Base-by-base conservation (phyloP, 2,113 vertebrate species). In the Silurus meridionalis region DNA sequence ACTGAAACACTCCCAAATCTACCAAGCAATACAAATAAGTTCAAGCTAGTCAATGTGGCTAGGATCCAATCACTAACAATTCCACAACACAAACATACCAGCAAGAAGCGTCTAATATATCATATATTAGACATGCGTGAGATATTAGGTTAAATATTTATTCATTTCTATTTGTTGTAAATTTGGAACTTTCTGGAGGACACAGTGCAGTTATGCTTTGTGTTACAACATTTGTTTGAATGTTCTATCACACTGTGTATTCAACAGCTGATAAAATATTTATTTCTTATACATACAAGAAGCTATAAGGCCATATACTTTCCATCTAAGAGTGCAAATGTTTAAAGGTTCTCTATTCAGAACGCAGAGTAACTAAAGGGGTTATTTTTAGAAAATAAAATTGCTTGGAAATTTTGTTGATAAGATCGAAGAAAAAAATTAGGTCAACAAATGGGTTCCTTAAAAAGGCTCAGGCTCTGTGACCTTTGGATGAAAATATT, bases 11-110 rank as follows among this genome's bases (percentile, higher is more conserved):
- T 77, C n/a, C 25, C 61, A 55, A 37, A 0, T 67, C 17, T 37
- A 79, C 60, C 37, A 64, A 74, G 53, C 53, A 83, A 55, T 13
- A 66, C 83, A 66, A 77, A 79, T 46, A 67, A 46, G 74, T 25
- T 55, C 52, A 79, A 79, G 28, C 3, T 19, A 15, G 60, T 50
- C 37, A 50, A 4, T 50, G 57, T 83, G 81, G 64, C 14, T 15
- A 69, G 5, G 10, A 0, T 81, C 17, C 37, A 81, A 81, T 23
- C 63, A 69, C 50, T 50, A 48, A 11, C 17, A 48, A 81, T 46
- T 63, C 46, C 58, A 48, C 25, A 37, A 80, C 14, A 60, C 17
- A 25, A 75, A 75, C 23, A n/a, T 21, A 28, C 13, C 23, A 84
- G 67, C 28, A 74, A 61, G 37, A 52, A 63, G 21, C 25, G 13